Base-by-base conservation (phyloP, 2,888 invertebrate species). In the Pyrocoelia pectoralis region DNA sequence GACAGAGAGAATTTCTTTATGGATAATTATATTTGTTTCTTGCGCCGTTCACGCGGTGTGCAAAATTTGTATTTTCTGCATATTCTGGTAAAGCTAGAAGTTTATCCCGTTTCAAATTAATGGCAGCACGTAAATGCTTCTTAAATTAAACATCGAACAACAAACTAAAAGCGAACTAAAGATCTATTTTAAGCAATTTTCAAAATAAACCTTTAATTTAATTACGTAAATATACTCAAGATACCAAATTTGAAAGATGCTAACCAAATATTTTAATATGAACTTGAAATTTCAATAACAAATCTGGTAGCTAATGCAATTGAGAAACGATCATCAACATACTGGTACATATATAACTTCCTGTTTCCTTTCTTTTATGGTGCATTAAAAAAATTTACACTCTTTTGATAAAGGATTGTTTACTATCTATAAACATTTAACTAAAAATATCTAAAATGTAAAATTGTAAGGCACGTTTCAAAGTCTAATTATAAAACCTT, bases 221-320 rank as follows among this genome's bases (percentile, higher is more conserved):
- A 33, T 33, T n/a, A n/a, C n/a, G 33, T 33, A 33, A 33, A 33
- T 33, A 33, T 33, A 33, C 33, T 33, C 10, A n/a, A 33, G 33
- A 33, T 33, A n/a, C 33, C 33, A 33, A 33, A 33, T 10, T 33
- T 6, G 33, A 33, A 33, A 33, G 33, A n/a, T 33, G n/a, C n/a
- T 33, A 33, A 33, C 33, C 33, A n/a, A 33, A 33, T 33, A 33
- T 33, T 33, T 33, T 33, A 33, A 33, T 33, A n/a, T 33, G 33
- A 33, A n/a, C 33, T 33, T 33, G 33, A 33, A n/a, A 33, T n/a
- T 33, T 33, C 33, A 33, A 33, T 33, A 33, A 33, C 33, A 33
- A 33, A 33, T 33, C 33, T 33, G 33, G 33, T 33, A 33, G 33
- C n/a, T 33, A 33, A 33, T 33, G 33, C n/a, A 33, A 33, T 33